Evolutionary conservation across 2,888 invertebrate genomes (phyloP), one percentile per base, ranked within the genome.

Genomic region (Hirtodrosophila confusa): DNA sequence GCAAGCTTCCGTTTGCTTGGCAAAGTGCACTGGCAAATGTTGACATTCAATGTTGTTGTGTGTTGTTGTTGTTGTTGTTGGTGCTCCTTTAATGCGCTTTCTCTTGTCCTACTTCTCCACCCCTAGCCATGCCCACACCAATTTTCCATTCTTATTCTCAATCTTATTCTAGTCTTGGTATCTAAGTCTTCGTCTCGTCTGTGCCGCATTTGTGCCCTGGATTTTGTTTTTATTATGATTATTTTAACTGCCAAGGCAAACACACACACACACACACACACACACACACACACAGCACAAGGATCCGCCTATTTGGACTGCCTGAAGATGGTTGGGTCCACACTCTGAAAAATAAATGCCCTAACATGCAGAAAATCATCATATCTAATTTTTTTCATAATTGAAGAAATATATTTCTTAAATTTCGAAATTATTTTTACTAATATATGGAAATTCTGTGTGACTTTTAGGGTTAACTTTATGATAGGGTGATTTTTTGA

Each of bases 151-250:
- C 44, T 51, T 29, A 61, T 54, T 41, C 62, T 39, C 49, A 73
- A 54, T 56, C 44, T 43, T 24, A 47, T 64, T 55, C 43, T 7
- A 7, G 47, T 53, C 11, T 45, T 17, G 12, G n/a, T 27, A 27
- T 29, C 29, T 48, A 50, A 17, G 48, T 41, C 63, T 58, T 17
- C 47, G 36, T 64, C 68, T 62, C 36, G 45, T 63, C 63, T 69
- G 55, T 56, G 60, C 51, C 48, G 55, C 67, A 75, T 63, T 80
- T 69, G 67, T 69, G 66, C 62, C 57, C 75, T 66, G 75, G 77
- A 86, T 80, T 80, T 79, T 86, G 86, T 86, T 86, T 80, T 80
- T 80, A 86, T 80, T 80, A 86, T 80, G 80, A 80, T 86, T 86
- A 83, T 80, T 80, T 86, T 86, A 80, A 86, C 86, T 86, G 80